Percentiles rank a stretch among this genome's conserved stretches.
phyloP scores from a whole-genome alignment of 2,888 invertebrate species.

The Argyra leucocephala region DNA sequence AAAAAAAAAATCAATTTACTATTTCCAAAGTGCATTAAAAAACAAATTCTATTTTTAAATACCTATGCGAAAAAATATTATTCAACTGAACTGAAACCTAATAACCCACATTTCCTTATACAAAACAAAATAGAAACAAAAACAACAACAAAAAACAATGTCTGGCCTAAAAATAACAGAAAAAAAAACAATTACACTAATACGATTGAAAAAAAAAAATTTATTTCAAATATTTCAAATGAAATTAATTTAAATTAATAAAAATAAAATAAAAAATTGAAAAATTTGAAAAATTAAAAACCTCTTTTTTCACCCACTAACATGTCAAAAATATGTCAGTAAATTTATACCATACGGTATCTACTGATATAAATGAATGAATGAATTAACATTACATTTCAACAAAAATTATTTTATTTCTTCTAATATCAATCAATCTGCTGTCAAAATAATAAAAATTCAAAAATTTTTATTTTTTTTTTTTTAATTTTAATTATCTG shows the following conservation, averaged over 20 bases:
- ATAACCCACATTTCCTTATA: background rate
- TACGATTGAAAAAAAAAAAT: background rate
- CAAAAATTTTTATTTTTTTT: too few species aligned
- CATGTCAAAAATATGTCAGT: background rate
- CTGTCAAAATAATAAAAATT: background rate
- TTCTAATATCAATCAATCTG: background rate
- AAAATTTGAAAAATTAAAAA: too few species aligned
- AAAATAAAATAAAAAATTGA: background rate
- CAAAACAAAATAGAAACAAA: too few species aligned
- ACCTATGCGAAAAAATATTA: too few species aligned
- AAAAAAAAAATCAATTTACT: too few species aligned
- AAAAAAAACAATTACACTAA: too few species aligned
- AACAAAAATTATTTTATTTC: background rate
- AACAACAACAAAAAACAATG: background rate
- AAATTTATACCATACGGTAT: background rate
- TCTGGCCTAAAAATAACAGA: background rate
- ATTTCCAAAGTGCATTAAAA: too few species aligned
- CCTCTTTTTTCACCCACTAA: background rate
- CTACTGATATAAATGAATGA: background rate
- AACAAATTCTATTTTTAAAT: too few species aligned
- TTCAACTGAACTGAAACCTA: too few species aligned
- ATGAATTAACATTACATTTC: background rate
- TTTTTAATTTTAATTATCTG: background rate
- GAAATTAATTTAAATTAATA: background rate
- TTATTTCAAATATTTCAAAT: background rate